Conservation (phyloP, 2,113 vertebrate species). For the Cryptomyrus ogoouensis region DNA sequence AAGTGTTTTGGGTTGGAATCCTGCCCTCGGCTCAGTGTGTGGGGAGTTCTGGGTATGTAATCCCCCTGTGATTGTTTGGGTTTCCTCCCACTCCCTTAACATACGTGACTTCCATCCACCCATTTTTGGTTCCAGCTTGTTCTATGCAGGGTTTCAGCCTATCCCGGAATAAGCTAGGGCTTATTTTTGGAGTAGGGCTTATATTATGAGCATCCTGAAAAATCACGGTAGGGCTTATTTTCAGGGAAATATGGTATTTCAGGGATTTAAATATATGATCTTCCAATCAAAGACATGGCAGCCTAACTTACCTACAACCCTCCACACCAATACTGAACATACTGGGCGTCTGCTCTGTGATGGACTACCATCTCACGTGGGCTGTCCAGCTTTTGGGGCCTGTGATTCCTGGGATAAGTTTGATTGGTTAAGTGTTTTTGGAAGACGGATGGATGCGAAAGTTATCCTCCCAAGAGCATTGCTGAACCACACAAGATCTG, state of each 20-base stretch:
- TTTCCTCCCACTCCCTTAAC: not conserved
- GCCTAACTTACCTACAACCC: not conserved
- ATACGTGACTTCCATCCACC: not conserved
- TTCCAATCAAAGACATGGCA: not conserved
- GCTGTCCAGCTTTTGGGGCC: not conserved
- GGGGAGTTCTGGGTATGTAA: too few relatives aligned
- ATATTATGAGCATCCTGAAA: too few relatives aligned
- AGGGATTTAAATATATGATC: not conserved
- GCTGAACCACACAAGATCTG: not conserved
- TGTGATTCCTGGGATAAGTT: not conserved
- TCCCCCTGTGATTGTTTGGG: not conserved
- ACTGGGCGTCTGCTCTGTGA: not conserved
- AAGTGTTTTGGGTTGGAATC: not conserved
- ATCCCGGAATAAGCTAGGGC: not conserved
- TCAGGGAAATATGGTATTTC: not conserved
- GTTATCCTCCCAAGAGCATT: not conserved
- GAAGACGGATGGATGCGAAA: not conserved
- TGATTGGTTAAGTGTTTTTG: not conserved
- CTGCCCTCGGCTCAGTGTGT: not conserved
- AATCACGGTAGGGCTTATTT: too few relatives aligned
- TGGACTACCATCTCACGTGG: not conserved
- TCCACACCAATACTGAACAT: not conserved
- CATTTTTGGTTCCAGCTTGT: not conserved
- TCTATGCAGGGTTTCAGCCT: not conserved
- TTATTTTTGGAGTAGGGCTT: too few relatives aligned